Conservation (phyloP, 2,888 invertebrate species). For the Ophion costatus region DNA sequence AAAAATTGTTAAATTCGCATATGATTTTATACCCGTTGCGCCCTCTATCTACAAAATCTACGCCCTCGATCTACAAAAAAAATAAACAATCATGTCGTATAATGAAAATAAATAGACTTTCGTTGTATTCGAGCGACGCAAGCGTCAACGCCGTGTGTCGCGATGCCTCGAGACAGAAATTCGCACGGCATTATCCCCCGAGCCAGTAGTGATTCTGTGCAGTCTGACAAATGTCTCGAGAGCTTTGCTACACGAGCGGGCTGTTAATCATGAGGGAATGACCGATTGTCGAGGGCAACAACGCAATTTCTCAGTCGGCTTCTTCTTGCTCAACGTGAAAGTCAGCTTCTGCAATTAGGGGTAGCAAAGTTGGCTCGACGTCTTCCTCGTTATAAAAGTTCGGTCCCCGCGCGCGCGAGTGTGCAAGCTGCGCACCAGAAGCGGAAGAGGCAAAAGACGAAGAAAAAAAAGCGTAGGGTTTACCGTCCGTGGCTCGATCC, state of each 20-base stretch:
- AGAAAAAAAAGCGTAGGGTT: conserved; percentile 13
- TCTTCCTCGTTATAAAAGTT: conserved; percentile 57
- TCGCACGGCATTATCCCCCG: not conserved
- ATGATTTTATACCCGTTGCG: too few relatives aligned
- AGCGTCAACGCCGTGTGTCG: not conserved
- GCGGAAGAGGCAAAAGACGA: conserved; percentile 10
- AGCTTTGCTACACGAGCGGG: not conserved
- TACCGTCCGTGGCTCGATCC: conserved; percentile 33
- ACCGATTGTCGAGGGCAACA: conserved; percentile 48
- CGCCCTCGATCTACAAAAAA: not conserved
- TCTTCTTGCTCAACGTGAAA: conserved; percentile 36
- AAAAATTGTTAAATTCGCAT: too few relatives aligned
- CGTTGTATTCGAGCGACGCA: not conserved
- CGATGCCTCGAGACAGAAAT: not conserved
- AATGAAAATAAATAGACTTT: not conserved
- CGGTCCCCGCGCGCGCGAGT: conserved; percentile 2
- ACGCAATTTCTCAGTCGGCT: conserved; percentile 44
- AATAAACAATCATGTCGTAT: not conserved
- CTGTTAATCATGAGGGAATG: conserved; percentile 33
- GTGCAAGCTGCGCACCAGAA: conserved; percentile 17
- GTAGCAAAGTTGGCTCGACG: conserved; percentile 40
- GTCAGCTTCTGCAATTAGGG: conserved; percentile 58
- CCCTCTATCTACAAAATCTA: too few relatives aligned
- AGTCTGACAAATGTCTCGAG: conserved; percentile 6
- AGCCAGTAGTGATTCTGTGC: not conserved